Evolutionary conservation across 2,888 invertebrate genomes (phyloP), one percentile per base, ranked within the genome.

Genomic region (Unio pictorum): DNA sequence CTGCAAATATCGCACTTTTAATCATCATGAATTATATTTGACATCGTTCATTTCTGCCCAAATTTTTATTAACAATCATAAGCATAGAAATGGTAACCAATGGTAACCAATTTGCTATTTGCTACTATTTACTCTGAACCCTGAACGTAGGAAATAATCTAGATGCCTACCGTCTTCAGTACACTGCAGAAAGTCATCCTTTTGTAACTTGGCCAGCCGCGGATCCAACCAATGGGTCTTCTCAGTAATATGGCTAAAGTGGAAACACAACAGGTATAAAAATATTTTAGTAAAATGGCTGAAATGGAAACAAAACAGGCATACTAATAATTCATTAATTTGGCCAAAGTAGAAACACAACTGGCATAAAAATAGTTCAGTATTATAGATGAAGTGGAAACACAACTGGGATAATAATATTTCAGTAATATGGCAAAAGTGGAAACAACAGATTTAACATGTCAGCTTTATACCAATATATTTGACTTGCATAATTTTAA

Each of bases 181-280:
- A 87, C 96, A 96, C 45, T 45, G 45, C 45, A 45, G 45, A 45
- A 45, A 45, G 45, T 97, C 97, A 88, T 96, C 92, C 0, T 95
- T 95, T 89, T 95, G 95, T 89, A 97, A 97, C 89, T 96, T 94
- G 17, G 95, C 95, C 64, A 97, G 91, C 62, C 98, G 93, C 11
- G 98, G 99, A 90, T 99, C 98, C 68, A 98, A 91, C 98, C 99
- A 99, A 87, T 98, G 98, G 0, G 98, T 98, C 18, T 98, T 97
- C 70, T 98, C 97, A 15, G 96, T 95, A 86, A 96, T 96, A 91
- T 98, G 97, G 89, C 98, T 98, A 90, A 30, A 91, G 84, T 66
- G 56, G 71, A 66, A 66, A 66, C 64, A 66, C 34, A 34, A 75
- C 72, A 64, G 75, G 30, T 30, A 30, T 30, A 30, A 30, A 30